Evolutionary conservation across 1,140 invertebrate species (phyloP).

Genomic region (Bombus consobrinus): DNA sequence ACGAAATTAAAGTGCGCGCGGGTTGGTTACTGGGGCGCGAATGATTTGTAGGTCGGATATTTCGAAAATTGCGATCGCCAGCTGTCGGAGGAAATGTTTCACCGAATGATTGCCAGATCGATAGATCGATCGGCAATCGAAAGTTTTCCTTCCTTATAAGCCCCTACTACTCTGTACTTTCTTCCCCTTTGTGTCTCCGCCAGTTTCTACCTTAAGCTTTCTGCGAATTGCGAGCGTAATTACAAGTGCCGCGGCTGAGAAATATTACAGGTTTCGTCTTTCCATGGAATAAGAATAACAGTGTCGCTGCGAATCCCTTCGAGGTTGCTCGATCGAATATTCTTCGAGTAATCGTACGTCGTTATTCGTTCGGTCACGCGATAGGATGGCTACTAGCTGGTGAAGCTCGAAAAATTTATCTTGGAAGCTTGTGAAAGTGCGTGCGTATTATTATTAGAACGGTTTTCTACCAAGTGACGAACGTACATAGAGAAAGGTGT

Average conservation of each 20-base stretch:
- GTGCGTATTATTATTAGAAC: neutral
- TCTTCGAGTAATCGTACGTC: neutral
- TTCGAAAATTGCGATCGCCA: constrained; percentile 33
- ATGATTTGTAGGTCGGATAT: constrained; percentile 44
- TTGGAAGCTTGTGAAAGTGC: neutral
- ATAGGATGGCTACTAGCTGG: neutral
- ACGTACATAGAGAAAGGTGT: constrained; percentile 19
- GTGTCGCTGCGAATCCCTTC: neutral
- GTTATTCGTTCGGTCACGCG: neutral
- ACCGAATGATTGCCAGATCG: neutral
- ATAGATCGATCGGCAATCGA: constrained; percentile 14
- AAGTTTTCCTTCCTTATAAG: neutral
- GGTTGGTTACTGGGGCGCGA: constrained; percentile 35
- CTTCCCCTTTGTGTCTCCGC: neutral
- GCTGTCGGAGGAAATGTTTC: neutral
- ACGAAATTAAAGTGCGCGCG: constrained; percentile 46
- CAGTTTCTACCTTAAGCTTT: neutral
- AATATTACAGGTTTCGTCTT: neutral
- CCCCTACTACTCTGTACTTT: too few species aligned
- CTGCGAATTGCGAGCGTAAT: neutral
- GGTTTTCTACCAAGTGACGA: neutral
- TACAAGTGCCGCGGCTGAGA: constrained; percentile 15
- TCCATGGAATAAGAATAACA: neutral
- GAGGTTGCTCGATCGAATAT: neutral
- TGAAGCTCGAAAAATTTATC: neutral